These are phyloP conservation scores for Caenorhabditis sp. DNA, from an alignment of 2,888 invertebrate species.

Conservation along the genomic window DNA sequence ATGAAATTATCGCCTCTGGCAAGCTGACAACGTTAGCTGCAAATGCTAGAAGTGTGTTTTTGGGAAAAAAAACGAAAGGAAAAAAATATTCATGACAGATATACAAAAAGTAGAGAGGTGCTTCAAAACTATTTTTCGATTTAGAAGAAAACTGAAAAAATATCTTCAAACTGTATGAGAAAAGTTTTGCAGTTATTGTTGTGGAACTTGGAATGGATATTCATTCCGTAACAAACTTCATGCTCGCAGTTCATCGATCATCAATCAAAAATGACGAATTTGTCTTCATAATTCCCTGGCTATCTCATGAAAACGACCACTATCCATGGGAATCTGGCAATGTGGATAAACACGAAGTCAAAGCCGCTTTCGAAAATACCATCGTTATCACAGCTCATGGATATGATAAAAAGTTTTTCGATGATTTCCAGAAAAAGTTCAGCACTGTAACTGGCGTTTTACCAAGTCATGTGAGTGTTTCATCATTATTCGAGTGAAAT, in stretches of 20 bases:
- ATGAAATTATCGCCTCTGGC: slow-evolving; percentile 66
- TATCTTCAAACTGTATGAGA: too few species aligned
- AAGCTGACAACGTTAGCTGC: slow-evolving; percentile 48
- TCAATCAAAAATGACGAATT: slow-evolving; percentile 64
- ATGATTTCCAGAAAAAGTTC: slow-evolving; percentile 65
- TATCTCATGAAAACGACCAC: slow-evolving; percentile 67
- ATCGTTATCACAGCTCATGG: slow-evolving; percentile 70
- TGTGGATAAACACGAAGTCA: slow-evolving; percentile 67
- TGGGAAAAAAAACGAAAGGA: too few species aligned
- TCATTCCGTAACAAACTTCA: slow-evolving; percentile 60
- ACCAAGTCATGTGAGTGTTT: slow-evolving; percentile 58
- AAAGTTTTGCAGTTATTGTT: slow-evolving; percentile 60
- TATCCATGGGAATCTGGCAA: slow-evolving; percentile 69
- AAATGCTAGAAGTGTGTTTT: slow-evolving; percentile 56
- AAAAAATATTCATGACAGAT: too few species aligned
- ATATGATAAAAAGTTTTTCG: slow-evolving; percentile 69
- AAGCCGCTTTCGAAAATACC: slow-evolving; percentile 63
- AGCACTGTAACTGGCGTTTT: slow-evolving; percentile 63
- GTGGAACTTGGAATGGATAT: slow-evolving; percentile 69
- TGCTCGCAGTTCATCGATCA: slow-evolving; percentile 60
- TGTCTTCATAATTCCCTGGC: slow-evolving; percentile 68
- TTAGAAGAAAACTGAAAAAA: too few species aligned
- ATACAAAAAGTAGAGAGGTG: too few species aligned
- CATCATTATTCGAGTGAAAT: too few species aligned
- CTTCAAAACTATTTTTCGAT: too few species aligned